phyloP scores from a whole-genome alignment of 2,888 invertebrate genomes.

The Tetramorium bicarinatum region DNA sequence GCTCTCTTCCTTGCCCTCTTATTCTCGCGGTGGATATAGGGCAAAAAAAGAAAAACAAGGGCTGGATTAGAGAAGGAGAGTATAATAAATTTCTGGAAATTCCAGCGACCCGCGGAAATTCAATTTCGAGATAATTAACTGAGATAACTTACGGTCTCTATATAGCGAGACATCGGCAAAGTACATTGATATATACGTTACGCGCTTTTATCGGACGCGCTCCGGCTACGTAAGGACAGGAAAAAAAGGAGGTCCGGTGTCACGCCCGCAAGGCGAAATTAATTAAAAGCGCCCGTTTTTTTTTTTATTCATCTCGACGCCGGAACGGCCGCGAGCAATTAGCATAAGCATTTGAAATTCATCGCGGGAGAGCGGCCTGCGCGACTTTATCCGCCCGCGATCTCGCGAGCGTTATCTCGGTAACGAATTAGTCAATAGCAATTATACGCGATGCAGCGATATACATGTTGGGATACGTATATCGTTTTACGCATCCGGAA shows the following conservation, averaged over 20 bases:
- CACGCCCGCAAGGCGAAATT: conserved; percentile 41
- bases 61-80: conserved; percentile 9
- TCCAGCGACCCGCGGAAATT: conserved; percentile 52
- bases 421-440: conserved; percentile 51
- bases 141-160: conserved; percentile 57
- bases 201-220: conserved; percentile 53
- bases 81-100: conserved; percentile 57
- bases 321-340: conserved; percentile 17
- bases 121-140: conserved; percentile 58
- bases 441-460: conserved; percentile 10
- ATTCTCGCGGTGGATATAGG: conserved; percentile 12
- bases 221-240: conserved; percentile 37
- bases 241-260: conserved; percentile 12
- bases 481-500: conserved; percentile 19
- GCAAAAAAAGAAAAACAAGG: not conserved
- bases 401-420: conserved; percentile 37
- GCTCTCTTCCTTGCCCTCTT: not conserved
- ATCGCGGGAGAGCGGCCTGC: not conserved
- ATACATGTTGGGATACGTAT: not conserved
- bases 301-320: conserved; percentile 21
- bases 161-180: conserved; percentile 39
- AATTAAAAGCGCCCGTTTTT: conserved; percentile 38
- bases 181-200: conserved; percentile 58
- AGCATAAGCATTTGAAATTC: conserved; percentile 54
- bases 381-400: conserved; percentile 37